Base-by-base conservation (phyloP, 2,797 vertebrate species). In the Artibeus lituratus region DNA sequence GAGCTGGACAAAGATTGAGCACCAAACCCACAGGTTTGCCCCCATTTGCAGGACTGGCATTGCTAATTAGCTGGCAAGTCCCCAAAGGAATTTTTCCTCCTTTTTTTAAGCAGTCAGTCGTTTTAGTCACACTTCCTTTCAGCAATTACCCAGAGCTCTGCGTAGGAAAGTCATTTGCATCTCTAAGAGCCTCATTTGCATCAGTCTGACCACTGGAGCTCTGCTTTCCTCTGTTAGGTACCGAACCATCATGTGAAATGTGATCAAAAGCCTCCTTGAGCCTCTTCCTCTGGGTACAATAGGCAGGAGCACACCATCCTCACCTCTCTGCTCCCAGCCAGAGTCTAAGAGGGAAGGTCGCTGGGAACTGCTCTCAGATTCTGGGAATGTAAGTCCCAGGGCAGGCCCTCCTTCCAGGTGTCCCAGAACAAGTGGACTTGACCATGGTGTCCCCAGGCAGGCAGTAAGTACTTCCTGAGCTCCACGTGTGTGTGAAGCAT, bases 161-260 rank as follows among this genome's bases (percentile, higher is more conserved):
- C 84, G 35, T 82, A 69, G 39, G 70, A 93, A 96, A 97, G 47
- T 39, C 14, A 97, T 95, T 92, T 97, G 90, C 94, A 97, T 95
- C 49, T 97, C 82, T 94, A 95, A 96, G 78, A 94, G 76, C 18
- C 65, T 93, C 37, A 94, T 96, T 94, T 95, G 82, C 88, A 96
- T 95, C 29, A 62, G 51, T 89, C 78, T 70, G 86, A 85, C 88
- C 39, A 32, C 55, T 74, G 51, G 77, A 65, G 35, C 32, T 22
- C 22, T 6, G 15, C 47, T 81, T 65, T 49, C 44, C 69, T 95
- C 67, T 85, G 53, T 32, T 78, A 90, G 49, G 42, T 62, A 81
- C 4, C 21, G 53, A 95, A 70, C 65, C 57, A 47, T 29, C n/a
- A 35, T 12, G 4, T 35, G 35, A 91, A 83, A 51, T 18, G n/a